Evolutionary conservation across 2,888 invertebrate genomes (phyloP), one percentile per base, ranked within the genome.

Genomic region (Thymelicus sylvestris): DNA sequence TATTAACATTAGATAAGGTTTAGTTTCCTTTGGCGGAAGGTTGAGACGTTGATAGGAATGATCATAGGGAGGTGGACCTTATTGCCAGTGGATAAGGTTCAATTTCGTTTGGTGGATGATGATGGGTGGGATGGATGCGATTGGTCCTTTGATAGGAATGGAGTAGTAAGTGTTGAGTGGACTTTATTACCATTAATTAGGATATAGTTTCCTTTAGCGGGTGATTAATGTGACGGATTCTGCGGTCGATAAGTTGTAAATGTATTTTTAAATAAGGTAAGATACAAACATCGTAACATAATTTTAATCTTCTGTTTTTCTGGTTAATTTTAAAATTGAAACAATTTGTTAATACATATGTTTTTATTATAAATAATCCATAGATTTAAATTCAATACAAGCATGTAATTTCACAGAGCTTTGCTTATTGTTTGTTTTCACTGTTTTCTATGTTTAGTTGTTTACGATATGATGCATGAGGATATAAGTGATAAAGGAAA

Each of bases 371-470:
- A 5, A 31, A 31, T 31, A 31, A 31, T 31, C 31, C 5, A 31
- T 3, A 31, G 31, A 31, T 31, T 55, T 19, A 10, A 59, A 59
- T 50, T 47, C 10, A 55, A 47, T 68, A 44, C 48, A 47, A 66
- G 78, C 78, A 79, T 79, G 77, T 64, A 61, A 73, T 71, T 72
- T 80, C 83, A 83, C 82, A 81, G 69, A 72, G 85, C 84, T 84
- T 84, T 74, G 83, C 81, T 81, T 83, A 76, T 66, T 76, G 76
- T 78, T 67, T 67, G 63, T 73, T 66, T 15, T 62, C 57, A 73
- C 64, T 38, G 44, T 63, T 63, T 72, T 73, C 73, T 44, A 0
- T 12, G 62, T 74, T 70, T 71, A 74, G 72, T 73, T 74, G 69
- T 67, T 75, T 69, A 52, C 47, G 50, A 62, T 74, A 67, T 59